Percentiles rank a stretch among this genome's conserved stretches.
phyloP scores from a whole-genome alignment of 2,113 vertebrate genomes.

The Sus scrofa region DNA sequence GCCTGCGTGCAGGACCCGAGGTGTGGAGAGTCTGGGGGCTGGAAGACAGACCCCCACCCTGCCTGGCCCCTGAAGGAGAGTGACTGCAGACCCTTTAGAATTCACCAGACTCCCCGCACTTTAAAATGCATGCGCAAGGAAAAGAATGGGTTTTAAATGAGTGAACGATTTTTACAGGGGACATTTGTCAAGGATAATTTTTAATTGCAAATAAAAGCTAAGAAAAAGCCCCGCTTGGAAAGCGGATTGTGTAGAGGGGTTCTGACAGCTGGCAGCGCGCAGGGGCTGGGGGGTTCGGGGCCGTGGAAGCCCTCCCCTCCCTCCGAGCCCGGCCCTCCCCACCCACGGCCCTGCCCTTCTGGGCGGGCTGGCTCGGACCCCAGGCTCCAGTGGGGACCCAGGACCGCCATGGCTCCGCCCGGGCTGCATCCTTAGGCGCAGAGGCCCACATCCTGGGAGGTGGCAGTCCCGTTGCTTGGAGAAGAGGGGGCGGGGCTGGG shows the following conservation, averaged over 20 bases:
- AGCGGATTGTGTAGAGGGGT: not conserved
- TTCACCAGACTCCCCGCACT: not conserved
- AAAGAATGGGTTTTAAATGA: slow-evolving; percentile 51
- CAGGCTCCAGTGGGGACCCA: not conserved
- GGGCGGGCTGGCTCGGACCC: not conserved
- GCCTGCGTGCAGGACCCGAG: no score
- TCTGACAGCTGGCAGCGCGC: fast-evolving
- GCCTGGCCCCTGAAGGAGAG: fast-evolving
- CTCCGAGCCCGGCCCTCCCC: fast-evolving
- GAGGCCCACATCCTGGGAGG: not conserved
- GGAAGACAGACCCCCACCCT: not conserved
- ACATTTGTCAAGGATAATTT: slow-evolving; percentile 52
- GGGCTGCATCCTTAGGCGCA: not conserved
- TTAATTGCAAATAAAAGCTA: slow-evolving; percentile 56
- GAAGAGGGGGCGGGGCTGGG: not conserved
- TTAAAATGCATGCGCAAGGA: slow-evolving; percentile 17
- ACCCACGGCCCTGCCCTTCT: no score
- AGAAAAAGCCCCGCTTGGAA: not conserved
- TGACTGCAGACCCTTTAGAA: not conserved
- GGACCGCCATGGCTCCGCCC: not conserved
- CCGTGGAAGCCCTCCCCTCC: no score
- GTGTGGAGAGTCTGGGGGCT: not conserved
- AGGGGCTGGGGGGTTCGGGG: no score
- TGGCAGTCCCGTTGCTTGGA: fast-evolving
- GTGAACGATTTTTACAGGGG: slow-evolving; percentile 65